Evolutionary conservation across 2,113 vertebrate species (phyloP), one percentile per base, ranked within the genome.

Genomic region (Pardalotus punctatus): DNA sequence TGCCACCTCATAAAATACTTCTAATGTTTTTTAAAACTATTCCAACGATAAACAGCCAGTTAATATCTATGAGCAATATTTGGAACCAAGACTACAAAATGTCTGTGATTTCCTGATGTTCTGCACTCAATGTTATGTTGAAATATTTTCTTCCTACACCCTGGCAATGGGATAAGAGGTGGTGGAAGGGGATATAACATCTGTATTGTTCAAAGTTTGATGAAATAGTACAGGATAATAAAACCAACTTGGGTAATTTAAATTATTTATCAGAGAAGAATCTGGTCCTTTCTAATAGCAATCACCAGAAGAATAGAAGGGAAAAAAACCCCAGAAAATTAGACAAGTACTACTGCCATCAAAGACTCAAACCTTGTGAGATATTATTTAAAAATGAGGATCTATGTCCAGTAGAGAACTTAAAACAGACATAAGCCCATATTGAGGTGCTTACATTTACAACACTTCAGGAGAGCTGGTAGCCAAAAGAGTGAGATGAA

Each of bases 331-430:
- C n/a, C n/a, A 12, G 21, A 47, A 47, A 47, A 47, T 47, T 1
- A 64, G 28, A 27, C 7, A 61, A 67, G 5, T 10, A 36, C 14
- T 61, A 8, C 35, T 43, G 3, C 3, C 19, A 33, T n/a, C 27
- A 33, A 1, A 7, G 25, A 36, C 28, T 3, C n/a, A 76, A 65
- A 50, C 2, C 2, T 56, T 47, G 13, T 0, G 1, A 85, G 17
- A 2, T 22, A 8, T 51, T 57, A 22, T 38, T 60, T 79, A 45
- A 20, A 79, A 40, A 21, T 73, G 27, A 67, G 21, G 19, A 43
- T 7, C 12, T 38, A 4, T 48, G 38, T 27, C 4, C 25, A 47
- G 33, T 4, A 35, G 47, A 64, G 57, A 24, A n/a, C 13, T 18
- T 69, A 47, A 62, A 72, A 81, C 1, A 87, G 20, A 78, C 9